phyloP scores from a whole-genome alignment of 64 coral and sea anemone species.

The Cladopsammia gracilis region DNA sequence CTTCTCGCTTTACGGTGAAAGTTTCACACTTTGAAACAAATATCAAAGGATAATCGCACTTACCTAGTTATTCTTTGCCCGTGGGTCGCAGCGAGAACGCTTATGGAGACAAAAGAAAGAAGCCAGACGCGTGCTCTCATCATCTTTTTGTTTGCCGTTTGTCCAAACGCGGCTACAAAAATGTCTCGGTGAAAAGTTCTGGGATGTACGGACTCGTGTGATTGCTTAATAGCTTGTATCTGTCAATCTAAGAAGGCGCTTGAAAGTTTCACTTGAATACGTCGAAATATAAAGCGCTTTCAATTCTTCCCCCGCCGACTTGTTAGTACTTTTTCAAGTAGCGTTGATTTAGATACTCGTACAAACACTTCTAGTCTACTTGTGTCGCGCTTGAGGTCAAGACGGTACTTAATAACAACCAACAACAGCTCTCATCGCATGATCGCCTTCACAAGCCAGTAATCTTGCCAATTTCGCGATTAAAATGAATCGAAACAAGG shows the following conservation, averaged over 20 bases:
- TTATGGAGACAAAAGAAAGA: neutral
- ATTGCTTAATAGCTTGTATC: conserved; percentile 53
- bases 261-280: conserved; percentile 1
- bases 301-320: neutral
- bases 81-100: conserved; percentile 5
- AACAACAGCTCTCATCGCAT: conserved; percentile 48
- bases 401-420: conserved; percentile 54
- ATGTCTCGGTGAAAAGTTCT: neutral
- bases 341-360: conserved; percentile 2
- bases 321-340: conserved; percentile 54
- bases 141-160: conserved; percentile 21
- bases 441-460: conserved; percentile 70
- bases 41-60: neutral
- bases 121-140: neutral
- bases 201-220: conserved; percentile 34
- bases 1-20: conserved; percentile 13
- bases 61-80: neutral
- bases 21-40: conserved; percentile 32
- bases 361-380: conserved; percentile 55
- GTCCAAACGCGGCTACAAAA: conserved; percentile 10
- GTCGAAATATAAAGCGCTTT: neutral
- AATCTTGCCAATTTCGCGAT: conserved; percentile 85
- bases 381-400: conserved; percentile 62
- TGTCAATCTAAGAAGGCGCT: conserved; percentile 53
- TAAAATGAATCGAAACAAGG: conserved; percentile 85